Base-by-base conservation (phyloP, 2,113 vertebrate genomes). In the Panthera tigris region DNA sequence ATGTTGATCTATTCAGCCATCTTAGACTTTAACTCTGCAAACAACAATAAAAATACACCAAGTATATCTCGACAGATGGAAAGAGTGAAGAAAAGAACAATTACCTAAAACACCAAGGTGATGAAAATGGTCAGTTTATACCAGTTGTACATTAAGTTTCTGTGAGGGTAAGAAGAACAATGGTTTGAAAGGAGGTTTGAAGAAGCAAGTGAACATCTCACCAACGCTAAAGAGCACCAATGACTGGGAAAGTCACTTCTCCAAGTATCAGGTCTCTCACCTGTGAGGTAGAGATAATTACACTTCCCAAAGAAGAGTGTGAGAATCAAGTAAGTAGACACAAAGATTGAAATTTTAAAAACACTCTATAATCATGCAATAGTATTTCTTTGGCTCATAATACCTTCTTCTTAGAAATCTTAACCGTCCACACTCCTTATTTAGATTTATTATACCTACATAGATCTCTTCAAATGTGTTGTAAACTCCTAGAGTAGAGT, bases 1-100 rank as follows among this genome's bases (percentile, higher is more conserved):
- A 88, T 52, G 57, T 95, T 87, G 86, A 76, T 96, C 68, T 66
- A 0, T 95, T 97, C 91, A 98, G n/a, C 45, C 80, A 78, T 91
- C 84, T 98, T 95, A 93, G 61, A n/a, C 63, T 68, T 88, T 83
- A 92, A 92, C 45, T 97, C 33, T 97, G 79, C 71, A 97, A 94
- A 82, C 15, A 88, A 48, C 4, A 95, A 66, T 31, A 97, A 57
- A 91, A 94, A 39, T 4, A 94, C 29, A 94, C 79, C 27, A 83
- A 87, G 16, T 79, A 16, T 69, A 79, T 91, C 63, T 31, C 63
- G 29, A 87, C 25, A 73, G n/a, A 86, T 36, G 27, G 63, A 92
- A 94, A 91, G 27, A 87, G 66, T 13, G 74, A 16, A 68, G 19
- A 36, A 95, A 96, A 87, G 29, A 93, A 23, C 6, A 63, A 71